Conservation (phyloP, 1,140 invertebrate genomes). For the Hirudo medicinalis region DNA sequence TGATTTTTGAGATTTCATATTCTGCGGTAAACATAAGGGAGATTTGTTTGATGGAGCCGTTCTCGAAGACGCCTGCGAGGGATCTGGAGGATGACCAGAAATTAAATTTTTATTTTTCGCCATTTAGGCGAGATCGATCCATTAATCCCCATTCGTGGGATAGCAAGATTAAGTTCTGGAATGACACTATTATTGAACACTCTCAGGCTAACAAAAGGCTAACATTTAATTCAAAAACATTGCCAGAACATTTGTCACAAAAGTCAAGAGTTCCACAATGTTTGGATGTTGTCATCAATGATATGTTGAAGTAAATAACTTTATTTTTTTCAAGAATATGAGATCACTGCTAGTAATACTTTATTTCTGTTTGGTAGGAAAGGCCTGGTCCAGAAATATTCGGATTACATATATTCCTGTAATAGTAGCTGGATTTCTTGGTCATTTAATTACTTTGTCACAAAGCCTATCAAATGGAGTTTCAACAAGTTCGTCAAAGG, state of each 20-base stretch:
- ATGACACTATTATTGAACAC: not conserved
- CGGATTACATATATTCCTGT: not conserved
- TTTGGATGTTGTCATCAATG: constrained; percentile 15
- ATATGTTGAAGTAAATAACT: constrained; percentile 6
- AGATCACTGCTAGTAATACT: not conserved
- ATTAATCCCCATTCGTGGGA: constrained; percentile 15
- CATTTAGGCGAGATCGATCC: constrained; percentile 1
- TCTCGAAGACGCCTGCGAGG: no score
- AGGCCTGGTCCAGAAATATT: not conserved
- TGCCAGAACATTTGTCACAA: not conserved
- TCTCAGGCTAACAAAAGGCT: constrained; percentile 2
- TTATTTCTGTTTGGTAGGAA: not conserved
- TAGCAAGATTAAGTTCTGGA: constrained; percentile 17
- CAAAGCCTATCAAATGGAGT: constrained; percentile 13
- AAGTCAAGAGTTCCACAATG: constrained; percentile 12
- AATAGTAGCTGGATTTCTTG: constrained; percentile 15
- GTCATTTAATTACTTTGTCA: constrained; percentile 11
- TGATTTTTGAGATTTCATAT: no score
- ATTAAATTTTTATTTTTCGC: constrained; percentile 2
- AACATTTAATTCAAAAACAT: not conserved
- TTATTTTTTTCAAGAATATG: not conserved
- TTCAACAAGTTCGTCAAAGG: constrained; percentile 15
- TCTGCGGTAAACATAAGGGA: no score
- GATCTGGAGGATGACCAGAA: no score
- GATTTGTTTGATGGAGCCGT: no score